Conservation (phyloP, 2,797 vertebrate species). For the Lacerta bilineata region DNA sequence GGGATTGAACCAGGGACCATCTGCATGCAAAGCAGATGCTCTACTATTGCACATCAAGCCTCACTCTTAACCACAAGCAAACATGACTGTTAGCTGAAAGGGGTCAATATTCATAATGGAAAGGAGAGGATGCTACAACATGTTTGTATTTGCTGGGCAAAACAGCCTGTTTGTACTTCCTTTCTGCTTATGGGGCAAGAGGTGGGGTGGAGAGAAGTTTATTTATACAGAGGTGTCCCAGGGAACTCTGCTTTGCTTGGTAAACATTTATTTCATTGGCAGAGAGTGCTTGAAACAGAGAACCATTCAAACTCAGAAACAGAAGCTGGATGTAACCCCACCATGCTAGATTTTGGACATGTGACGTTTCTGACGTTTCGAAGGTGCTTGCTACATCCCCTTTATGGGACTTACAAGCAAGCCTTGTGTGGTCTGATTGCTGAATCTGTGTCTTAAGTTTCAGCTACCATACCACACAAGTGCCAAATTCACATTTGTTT, state of each 20-base stretch:
- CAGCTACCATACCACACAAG: background rate
- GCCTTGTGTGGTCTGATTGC: background rate
- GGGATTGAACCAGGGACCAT: too few species aligned
- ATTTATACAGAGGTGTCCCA: constrained; percentile 45
- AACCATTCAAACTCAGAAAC: constrained; percentile 56
- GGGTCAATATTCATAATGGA: too few species aligned
- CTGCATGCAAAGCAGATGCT: too few species aligned
- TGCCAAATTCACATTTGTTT: background rate
- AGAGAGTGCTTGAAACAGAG: constrained; percentile 55
- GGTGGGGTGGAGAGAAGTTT: constrained; percentile 19
- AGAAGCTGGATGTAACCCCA: background rate
- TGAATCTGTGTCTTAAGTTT: background rate
- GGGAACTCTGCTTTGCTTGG: constrained; percentile 62
- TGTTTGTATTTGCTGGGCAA: too few species aligned
- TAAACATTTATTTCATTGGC: constrained; percentile 61
- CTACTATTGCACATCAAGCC: too few species aligned
- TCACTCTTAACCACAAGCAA: too few species aligned
- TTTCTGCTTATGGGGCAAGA: too few species aligned
- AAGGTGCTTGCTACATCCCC: accelerated
- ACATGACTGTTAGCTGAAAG: too few species aligned
- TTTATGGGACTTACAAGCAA: background rate
- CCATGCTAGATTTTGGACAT: constrained; percentile 12
- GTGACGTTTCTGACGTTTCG: background rate
- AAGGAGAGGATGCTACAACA: too few species aligned
- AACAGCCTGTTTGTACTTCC: background rate